A percentile compares a stretch with the other conserved stretches of the same genome.
Evolutionary conservation across 2,113 vertebrate genomes (phyloP).

Genomic region (Fregata magnificens): DNA sequence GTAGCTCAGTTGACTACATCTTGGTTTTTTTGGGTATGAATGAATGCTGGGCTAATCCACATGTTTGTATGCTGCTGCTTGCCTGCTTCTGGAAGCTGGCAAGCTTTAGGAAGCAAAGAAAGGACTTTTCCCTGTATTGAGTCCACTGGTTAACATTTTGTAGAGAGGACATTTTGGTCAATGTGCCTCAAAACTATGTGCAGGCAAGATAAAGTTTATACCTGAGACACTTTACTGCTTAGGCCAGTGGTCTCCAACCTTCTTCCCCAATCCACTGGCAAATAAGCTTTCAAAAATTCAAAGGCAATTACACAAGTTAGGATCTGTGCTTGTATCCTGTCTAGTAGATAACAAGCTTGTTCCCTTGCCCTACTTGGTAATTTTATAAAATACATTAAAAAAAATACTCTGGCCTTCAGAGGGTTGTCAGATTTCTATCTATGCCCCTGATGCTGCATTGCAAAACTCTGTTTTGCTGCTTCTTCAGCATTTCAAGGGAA

Average conservation of each 20-base stretch:
- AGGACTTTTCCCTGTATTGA: neutral
- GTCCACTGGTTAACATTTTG: neutral
- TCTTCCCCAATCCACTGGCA: neutral
- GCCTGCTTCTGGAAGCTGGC: neutral
- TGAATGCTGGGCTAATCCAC: neutral
- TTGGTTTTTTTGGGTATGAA: neutral
- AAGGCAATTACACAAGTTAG: neutral
- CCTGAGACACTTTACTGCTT: neutral
- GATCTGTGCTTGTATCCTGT: neutral
- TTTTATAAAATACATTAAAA: neutral
- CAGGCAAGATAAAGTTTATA: neutral
- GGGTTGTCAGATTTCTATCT: neutral
- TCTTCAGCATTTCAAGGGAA: conserved; percentile 18
- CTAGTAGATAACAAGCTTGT: neutral
- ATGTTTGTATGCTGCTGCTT: neutral
- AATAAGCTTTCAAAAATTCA: neutral
- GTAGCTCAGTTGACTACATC: neutral
- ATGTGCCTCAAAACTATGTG: neutral
- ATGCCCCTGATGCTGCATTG: neutral
- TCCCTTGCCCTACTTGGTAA: neutral
- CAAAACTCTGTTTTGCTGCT: neutral
- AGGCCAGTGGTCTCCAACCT: neutral
- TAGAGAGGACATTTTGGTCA: neutral
- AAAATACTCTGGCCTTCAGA: neutral
- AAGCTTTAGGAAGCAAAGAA: neutral